Percentiles rank a stretch among this genome's conserved stretches.
phyloP scores from a whole-genome alignment of 2,113 vertebrate species.

The Caloenas nicobarica region DNA sequence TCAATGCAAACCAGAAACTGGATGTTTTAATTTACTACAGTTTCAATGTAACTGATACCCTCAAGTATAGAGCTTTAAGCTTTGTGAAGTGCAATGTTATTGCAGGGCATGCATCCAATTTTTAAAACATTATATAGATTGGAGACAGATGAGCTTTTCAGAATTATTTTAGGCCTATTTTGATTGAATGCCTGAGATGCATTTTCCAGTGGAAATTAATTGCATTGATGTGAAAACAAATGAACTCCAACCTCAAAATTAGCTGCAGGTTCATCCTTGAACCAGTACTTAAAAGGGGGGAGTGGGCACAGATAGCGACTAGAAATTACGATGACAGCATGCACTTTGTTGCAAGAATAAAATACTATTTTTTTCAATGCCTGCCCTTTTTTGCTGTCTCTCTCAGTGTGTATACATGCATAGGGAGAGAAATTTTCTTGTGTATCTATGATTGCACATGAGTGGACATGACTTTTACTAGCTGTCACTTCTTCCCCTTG shows the following conservation, averaged over 20 bases:
- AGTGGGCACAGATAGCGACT: not conserved
- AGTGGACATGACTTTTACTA: not conserved
- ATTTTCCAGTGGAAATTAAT: slow-evolving; percentile 75
- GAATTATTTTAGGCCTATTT: slow-evolving; percentile 71
- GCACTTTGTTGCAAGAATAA: slow-evolving; percentile 27
- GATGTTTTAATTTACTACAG: slow-evolving; percentile 56
- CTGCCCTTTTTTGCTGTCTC: not conserved
- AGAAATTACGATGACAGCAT: not conserved
- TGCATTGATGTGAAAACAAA: slow-evolving; percentile 75
- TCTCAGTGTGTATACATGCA: not conserved
- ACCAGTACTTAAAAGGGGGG: slow-evolving; percentile 14
- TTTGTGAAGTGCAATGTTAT: slow-evolving; percentile 61
- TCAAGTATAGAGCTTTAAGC: slow-evolving; percentile 50
- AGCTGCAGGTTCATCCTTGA: slow-evolving; percentile 51
- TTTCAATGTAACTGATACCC: slow-evolving; percentile 63
- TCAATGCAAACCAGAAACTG: slow-evolving; percentile 55
- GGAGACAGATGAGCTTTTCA: slow-evolving; percentile 73
- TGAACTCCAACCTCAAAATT: slow-evolving; percentile 71
- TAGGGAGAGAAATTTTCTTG: not conserved
- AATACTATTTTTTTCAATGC: not conserved
- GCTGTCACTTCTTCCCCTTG: not conserved
- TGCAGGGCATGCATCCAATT: slow-evolving; percentile 71
- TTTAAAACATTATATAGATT: slow-evolving; percentile 73
- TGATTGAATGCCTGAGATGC: slow-evolving; percentile 69
- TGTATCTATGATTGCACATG: not conserved